A percentile compares a stretch with the other conserved stretches of the same genome.
These are phyloP conservation scores for Eumerus sabulonum DNA, from an alignment of 2,888 invertebrate genomes.

Conservation along the genomic window DNA sequence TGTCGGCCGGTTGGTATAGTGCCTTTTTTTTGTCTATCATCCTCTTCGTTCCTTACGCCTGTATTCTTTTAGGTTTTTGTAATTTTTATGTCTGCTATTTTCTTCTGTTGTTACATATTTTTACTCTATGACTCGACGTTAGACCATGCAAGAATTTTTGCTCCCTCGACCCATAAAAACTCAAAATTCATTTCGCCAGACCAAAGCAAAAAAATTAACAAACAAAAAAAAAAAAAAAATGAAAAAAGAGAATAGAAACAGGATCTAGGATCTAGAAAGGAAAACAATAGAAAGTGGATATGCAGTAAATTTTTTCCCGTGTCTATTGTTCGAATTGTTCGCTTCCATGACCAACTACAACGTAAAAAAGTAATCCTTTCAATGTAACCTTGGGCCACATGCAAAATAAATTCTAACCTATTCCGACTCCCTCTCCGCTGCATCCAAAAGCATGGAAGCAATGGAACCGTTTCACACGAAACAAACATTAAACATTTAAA, in stretches of 20 bases:
- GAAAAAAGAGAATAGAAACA: conserved; percentile 19
- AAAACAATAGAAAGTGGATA: conserved; percentile 51
- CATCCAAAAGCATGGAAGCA: not conserved
- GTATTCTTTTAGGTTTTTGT: conserved; percentile 5
- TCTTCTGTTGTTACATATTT: conserved; percentile 21
- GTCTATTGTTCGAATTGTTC: conserved; percentile 49
- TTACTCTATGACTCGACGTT: conserved; percentile 8
- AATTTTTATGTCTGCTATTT: conserved; percentile 32
- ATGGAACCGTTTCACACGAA: conserved; percentile 46
- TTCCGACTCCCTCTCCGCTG: not conserved
- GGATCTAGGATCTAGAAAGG: conserved; percentile 27
- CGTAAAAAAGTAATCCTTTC: conserved; percentile 47
- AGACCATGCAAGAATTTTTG: conserved; percentile 45
- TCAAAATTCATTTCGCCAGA: conserved; percentile 29
- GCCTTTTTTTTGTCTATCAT: no score
- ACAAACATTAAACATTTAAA: conserved; percentile 54
- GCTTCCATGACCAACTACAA: conserved; percentile 31
- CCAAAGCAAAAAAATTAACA: conserved; percentile 1
- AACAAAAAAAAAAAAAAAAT: no score
- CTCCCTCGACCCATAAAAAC: conserved; percentile 29
- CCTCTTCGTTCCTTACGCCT: conserved; percentile 5
- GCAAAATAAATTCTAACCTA: conserved; percentile 41
- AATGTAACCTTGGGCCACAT: conserved; percentile 56
- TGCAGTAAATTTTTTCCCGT: conserved; percentile 16
- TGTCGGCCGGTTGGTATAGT: conserved; percentile 29